A percentile compares a stretch with the other conserved stretches of the same genome.
Conservation (phyloP, 2,797 vertebrate genomes). For the Darevskia mixta region DNA sequence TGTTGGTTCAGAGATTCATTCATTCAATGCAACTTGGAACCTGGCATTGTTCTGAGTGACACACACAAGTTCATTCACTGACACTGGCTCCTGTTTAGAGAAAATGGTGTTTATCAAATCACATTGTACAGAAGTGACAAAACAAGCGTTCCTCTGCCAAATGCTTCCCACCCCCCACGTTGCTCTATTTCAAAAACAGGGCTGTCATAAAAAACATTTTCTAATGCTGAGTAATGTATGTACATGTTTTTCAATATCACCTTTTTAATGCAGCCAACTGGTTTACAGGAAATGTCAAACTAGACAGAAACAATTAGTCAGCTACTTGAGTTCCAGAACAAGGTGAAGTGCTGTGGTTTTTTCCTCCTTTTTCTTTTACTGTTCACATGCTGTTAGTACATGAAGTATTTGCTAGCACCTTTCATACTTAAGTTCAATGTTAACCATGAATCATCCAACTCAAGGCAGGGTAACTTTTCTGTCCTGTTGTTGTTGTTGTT, state of each 20-base stretch:
- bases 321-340: conserved; percentile 4
- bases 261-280: conserved; percentile 9
- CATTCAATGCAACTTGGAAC: background rate
- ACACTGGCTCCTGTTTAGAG: background rate
- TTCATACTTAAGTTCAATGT: background rate
- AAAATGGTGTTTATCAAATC: conserved; percentile 16
- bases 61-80: background rate
- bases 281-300: conserved; percentile 37
- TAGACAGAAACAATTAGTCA: conserved; percentile 22
- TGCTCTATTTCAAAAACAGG: conserved; percentile 9
- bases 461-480: background rate
- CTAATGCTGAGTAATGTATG: conserved; percentile 2
- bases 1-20: background rate
- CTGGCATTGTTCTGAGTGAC: conserved; percentile 7
- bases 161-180: background rate
- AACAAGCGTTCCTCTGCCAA: background rate
- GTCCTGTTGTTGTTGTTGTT: no score
- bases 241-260: conserved; percentile 6
- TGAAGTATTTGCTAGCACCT: background rate
- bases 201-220: conserved; percentile 4
- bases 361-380: background rate
- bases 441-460: conserved; percentile 35
- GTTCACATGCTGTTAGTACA: background rate
- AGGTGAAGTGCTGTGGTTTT: conserved; percentile 1
- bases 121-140: conserved; percentile 11